Evolutionary conservation across 2,113 vertebrate genomes (phyloP).

Genomic region (Xyliphius kryptos): DNA sequence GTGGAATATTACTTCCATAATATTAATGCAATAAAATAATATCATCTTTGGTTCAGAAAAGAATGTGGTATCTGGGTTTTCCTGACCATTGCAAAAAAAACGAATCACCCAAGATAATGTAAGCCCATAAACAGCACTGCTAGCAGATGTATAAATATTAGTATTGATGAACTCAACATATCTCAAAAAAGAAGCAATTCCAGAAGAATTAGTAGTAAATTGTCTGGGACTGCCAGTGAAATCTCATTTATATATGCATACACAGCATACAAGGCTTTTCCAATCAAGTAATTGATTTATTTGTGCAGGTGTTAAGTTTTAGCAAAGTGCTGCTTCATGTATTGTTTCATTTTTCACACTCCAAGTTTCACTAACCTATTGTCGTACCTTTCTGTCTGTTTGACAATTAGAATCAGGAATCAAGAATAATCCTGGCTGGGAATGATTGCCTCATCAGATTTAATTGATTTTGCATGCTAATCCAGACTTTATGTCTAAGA

Average conservation of each 20-base stretch:
- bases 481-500: slow-evolving; percentile 38
- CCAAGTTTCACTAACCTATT: slow-evolving; percentile 28
- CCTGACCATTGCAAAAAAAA: no score
- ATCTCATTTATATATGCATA: no score
- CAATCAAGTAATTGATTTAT: no score
- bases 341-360: slow-evolving; percentile 4
- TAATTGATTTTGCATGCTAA: slow-evolving; percentile 47
- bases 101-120: no score
- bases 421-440: slow-evolving; percentile 12
- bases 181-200: slow-evolving; percentile 14
- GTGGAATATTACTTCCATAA: no score
- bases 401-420: slow-evolving; percentile 37
- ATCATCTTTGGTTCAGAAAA: no score
- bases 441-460: slow-evolving; percentile 24
- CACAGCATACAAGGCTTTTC: no score
- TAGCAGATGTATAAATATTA: slow-evolving; percentile 16
- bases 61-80: no score
- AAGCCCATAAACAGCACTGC: no score
- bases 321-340: neutral
- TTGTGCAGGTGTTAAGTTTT: slow-evolving; percentile 8
- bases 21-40: no score
- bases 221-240: no score
- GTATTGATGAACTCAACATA: slow-evolving; percentile 8
- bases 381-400: slow-evolving; percentile 32
- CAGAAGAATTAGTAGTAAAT: no score